A percentile compares a stretch with the other conserved stretches of the same genome.
Evolutionary conservation across 2,113 vertebrate genomes (phyloP).

Genomic region (Tragelaphus scriptus): DNA sequence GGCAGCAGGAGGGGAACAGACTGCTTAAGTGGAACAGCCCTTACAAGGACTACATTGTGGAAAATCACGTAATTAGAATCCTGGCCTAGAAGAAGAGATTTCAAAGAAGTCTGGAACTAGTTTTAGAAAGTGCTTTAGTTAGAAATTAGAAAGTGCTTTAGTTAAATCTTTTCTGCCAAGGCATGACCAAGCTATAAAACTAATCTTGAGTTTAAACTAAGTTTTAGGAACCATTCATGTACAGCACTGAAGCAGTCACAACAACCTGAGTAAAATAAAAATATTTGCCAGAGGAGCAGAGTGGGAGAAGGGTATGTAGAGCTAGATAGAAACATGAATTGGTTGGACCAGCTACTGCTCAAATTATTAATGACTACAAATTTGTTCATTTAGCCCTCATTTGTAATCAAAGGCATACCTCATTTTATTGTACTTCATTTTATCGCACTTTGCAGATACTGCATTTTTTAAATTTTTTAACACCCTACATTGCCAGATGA

Average conservation of each 20-base stretch:
- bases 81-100: not conserved
- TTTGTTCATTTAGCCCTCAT: not conserved
- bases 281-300: not conserved
- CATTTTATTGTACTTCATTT: not conserved
- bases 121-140: not conserved
- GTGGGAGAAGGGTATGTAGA: not conserved
- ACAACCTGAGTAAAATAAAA: not conserved
- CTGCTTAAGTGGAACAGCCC: not conserved
- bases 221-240: not conserved
- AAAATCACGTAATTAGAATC: not conserved
- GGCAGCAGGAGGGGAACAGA: not conserved
- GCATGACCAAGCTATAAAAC: not conserved
- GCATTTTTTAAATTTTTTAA: not conserved
- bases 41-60: not conserved
- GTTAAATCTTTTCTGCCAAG: not conserved
- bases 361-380: not conserved
- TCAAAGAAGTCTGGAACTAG: not conserved
- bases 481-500: not conserved
- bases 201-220: not conserved
- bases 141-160: not conserved
- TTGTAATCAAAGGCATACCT: not conserved
- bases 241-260: not conserved
- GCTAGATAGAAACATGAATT: not conserved
- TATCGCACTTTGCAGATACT: not conserved
- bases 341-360: not conserved